Evolutionary conservation across 2,797 vertebrate genomes (phyloP).

Genomic region (Mormyrops attenuatus): DNA sequence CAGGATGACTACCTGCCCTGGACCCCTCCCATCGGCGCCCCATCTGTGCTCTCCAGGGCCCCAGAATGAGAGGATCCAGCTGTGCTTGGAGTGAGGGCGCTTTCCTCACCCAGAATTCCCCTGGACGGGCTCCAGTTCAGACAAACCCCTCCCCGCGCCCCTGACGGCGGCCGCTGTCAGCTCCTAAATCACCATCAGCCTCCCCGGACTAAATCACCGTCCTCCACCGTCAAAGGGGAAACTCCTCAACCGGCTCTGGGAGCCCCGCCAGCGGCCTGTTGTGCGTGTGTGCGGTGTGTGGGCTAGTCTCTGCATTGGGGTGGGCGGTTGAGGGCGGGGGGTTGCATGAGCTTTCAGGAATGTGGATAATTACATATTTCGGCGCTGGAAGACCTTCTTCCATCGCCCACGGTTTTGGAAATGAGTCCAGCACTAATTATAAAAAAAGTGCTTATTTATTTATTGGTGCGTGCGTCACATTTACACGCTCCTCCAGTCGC

Average conservation of each 20-base stretch:
- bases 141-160: conserved; percentile 5
- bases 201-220: background rate
- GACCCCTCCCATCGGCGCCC: background rate
- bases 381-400: background rate
- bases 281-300: background rate
- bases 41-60: conserved; percentile 10
- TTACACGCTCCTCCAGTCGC: background rate
- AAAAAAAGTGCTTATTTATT: conserved; percentile 14
- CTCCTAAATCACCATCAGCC: conserved; percentile 16
- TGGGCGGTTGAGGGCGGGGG: background rate
- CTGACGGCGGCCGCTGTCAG: background rate
- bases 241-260: background rate
- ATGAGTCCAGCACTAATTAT: background rate
- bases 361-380: conserved; percentile 25
- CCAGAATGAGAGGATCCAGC: background rate
- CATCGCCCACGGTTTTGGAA: background rate
- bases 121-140: conserved; percentile 18
- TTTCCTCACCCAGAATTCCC: background rate
- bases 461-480: background rate
- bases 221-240: background rate
- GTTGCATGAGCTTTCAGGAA: conserved; percentile 20
- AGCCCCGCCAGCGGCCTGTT: background rate
- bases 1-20: conserved; percentile 19
- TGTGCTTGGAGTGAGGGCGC: background rate
- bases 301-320: background rate